Evolutionary conservation across 2,888 invertebrate species (phyloP).

Genomic region (Latrodectus hesperus): DNA sequence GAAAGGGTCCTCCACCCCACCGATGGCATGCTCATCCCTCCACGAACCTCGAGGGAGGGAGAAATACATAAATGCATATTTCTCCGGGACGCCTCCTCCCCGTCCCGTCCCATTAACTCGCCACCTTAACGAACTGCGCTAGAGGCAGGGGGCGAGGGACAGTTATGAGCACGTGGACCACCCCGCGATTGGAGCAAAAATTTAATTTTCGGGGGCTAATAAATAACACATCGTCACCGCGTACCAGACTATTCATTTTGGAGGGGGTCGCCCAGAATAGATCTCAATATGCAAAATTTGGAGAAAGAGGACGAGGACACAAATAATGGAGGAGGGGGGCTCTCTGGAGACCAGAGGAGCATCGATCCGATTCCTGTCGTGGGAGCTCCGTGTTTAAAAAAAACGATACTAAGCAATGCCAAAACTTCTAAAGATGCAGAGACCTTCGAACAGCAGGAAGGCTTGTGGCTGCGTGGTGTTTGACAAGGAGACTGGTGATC

Average conservation of each 20-base stretch:
- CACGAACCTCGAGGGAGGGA: background rate
- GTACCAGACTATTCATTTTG: background rate
- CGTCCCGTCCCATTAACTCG: background rate
- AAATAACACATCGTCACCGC: slow-evolving; percentile 25
- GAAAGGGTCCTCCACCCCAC: background rate
- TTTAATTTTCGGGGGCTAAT: slow-evolving; percentile 44
- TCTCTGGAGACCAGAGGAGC: no score
- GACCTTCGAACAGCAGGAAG: no score
- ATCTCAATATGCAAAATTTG: background rate
- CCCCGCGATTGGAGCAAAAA: slow-evolving; percentile 10
- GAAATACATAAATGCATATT: background rate
- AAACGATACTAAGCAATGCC: no score
- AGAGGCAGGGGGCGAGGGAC: background rate
- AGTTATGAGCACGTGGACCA: slow-evolving; percentile 39
- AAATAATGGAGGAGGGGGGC: no score
- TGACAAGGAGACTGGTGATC: no score
- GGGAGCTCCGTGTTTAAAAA: no score
- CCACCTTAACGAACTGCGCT: background rate
- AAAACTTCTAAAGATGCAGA: no score
- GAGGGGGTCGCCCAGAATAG: background rate
- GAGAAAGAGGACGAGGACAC: no score
- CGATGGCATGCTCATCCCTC: background rate
- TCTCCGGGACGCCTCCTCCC: background rate
- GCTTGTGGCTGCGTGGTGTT: no score
- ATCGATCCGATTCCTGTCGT: no score